These are phyloP conservation scores for Harmothoe impar DNA, from an alignment of 2,888 invertebrate species.

Conservation along the genomic window DNA sequence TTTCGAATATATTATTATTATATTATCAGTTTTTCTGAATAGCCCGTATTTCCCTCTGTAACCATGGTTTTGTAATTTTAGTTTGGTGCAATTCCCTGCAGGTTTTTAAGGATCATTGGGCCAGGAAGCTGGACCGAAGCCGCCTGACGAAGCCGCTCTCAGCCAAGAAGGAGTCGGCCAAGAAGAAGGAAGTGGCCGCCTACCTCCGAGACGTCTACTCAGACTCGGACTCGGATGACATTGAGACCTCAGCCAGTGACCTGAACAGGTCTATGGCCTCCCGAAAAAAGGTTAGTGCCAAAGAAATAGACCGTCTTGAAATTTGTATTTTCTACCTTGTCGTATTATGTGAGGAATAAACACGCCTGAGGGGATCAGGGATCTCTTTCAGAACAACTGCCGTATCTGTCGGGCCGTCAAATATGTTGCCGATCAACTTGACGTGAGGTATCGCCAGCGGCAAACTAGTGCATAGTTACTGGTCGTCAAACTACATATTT, in stretches of 20 bases:
- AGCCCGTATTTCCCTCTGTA: no score
- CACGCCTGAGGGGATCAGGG: no score
- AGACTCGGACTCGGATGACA: background rate
- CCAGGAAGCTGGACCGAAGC: background rate
- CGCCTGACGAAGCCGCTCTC: background rate
- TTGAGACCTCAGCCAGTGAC: background rate
- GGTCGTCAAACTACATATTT: no score
- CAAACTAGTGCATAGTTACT: no score
- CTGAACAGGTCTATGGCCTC: background rate
- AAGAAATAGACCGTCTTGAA: background rate
- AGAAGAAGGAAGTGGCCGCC: constrained; percentile 37
- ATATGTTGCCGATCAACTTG: no score
- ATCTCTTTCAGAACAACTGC: no score
- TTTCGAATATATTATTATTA: no score
- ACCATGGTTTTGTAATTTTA: background rate
- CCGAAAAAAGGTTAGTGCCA: background rate
- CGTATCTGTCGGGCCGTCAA: no score
- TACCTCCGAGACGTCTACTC: constrained; percentile 52
- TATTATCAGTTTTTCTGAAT: no score
- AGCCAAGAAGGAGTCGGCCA: background rate
- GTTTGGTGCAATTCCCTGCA: background rate
- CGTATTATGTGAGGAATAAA: no score
- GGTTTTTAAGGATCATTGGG: constrained; percentile 22
- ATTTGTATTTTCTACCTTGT: no score
- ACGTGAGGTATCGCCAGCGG: no score